Evolutionary conservation across 1,140 invertebrate species (phyloP).

Genomic region (Achatina immaculata): DNA sequence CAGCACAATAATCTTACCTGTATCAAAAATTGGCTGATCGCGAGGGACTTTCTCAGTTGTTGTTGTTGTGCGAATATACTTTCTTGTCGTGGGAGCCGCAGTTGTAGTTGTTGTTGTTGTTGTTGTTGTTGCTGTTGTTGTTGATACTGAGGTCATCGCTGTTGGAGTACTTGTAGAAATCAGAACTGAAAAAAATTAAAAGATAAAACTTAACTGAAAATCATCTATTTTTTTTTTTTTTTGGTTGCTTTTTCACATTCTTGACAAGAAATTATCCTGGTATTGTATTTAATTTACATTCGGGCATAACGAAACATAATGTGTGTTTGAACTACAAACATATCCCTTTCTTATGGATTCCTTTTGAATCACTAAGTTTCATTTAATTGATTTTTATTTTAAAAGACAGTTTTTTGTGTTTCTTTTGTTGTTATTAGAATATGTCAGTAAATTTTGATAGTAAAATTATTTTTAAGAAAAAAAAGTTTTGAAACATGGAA

Average conservation of each 20-base stretch:
- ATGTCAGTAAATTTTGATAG: neutral
- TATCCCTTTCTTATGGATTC: too few species aligned
- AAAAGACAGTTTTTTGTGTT: too few species aligned
- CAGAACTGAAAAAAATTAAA: neutral
- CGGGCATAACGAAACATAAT: too few species aligned
- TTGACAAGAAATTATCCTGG: neutral
- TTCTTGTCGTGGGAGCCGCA: constrained; percentile 20
- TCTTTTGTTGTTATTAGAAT: neutral
- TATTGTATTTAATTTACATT: too few species aligned
- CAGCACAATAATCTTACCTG: constrained; percentile 6
- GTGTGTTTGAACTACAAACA: too few species aligned
- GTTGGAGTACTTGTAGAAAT: neutral
- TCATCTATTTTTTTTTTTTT: neutral
- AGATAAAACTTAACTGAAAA: neutral
- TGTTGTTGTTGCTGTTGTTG: constrained; percentile 1
- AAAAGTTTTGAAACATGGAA: neutral
- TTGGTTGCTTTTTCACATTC: neutral
- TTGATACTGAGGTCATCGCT: neutral
- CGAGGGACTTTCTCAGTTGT: constrained; percentile 14
- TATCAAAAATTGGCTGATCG: constrained; percentile 12
- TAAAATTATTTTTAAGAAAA: neutral
- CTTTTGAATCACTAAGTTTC: too few species aligned
- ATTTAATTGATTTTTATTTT: too few species aligned
- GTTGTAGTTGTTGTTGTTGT: neutral
- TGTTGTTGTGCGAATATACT: constrained; percentile 15